Evolutionary conservation across 2,888 invertebrate genomes (phyloP).

Genomic region (Catocala sponsa): DNA sequence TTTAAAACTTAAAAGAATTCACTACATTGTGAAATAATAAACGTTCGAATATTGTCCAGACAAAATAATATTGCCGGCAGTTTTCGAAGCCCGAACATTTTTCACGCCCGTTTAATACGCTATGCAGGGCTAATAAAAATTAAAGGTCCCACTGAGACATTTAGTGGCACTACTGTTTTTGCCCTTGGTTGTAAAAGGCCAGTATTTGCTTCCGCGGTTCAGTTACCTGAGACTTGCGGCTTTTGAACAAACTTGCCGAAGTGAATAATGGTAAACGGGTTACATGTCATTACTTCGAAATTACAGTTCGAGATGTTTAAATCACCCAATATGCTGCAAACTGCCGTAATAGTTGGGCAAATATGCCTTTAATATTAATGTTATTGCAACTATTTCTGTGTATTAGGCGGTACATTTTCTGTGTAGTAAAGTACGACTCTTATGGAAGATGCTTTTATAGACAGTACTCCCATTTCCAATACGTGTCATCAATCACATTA

Average conservation of each 20-base stretch:
- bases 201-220: slow-evolving; percentile 47
- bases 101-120: slow-evolving; percentile 51
- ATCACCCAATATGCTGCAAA: slow-evolving; percentile 23
- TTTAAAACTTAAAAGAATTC: too few relatives aligned
- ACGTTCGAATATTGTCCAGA: slow-evolving; percentile 6
- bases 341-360: not conserved
- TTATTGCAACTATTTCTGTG: not conserved
- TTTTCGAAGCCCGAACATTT: slow-evolving; percentile 38
- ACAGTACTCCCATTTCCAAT: too few relatives aligned
- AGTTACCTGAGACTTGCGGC: slow-evolving; percentile 42
- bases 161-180: slow-evolving; percentile 55
- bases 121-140: slow-evolving; percentile 63
- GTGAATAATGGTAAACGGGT: slow-evolving; percentile 28
- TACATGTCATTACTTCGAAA: slow-evolving; percentile 34
- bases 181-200: slow-evolving; percentile 45
- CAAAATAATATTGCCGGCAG: slow-evolving; percentile 18
- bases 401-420: too few relatives aligned
- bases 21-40: not conserved
- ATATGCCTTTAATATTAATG: not conserved
- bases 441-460: too few relatives aligned
- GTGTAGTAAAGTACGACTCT: too few relatives aligned
- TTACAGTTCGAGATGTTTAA: slow-evolving; percentile 23
- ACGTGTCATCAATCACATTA: too few relatives aligned
- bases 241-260: slow-evolving; percentile 38
- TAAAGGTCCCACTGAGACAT: slow-evolving; percentile 63